Conservation (phyloP, 2,113 vertebrate genomes). For the Crotalus viridis region DNA sequence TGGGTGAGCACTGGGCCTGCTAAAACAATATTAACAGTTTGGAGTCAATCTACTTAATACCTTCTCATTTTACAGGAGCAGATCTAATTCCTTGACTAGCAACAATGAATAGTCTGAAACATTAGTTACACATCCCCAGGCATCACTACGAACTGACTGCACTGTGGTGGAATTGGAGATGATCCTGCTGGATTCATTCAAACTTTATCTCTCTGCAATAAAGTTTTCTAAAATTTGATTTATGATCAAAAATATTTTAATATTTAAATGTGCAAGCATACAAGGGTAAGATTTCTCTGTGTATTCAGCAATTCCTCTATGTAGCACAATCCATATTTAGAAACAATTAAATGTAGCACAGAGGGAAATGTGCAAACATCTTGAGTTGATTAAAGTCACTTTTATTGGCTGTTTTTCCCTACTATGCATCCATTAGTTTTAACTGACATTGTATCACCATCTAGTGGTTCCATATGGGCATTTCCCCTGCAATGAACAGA, state of each 20-base stretch:
- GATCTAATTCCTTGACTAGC: not conserved
- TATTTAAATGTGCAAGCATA: not conserved
- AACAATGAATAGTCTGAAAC: not conserved
- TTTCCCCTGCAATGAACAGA: not conserved
- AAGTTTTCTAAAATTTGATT: conserved; percentile 27
- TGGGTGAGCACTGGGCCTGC: not conserved
- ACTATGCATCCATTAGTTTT: not conserved
- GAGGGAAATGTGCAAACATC: not conserved
- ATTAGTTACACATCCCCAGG: not conserved
- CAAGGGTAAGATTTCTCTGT: not conserved
- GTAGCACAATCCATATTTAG: not conserved
- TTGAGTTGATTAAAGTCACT: not conserved
- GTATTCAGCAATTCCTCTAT: not conserved
- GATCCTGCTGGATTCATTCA: not conserved
- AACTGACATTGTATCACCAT: conserved; percentile 36
- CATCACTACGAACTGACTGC: not conserved
- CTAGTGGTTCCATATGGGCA: conserved; percentile 48
- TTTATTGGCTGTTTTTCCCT: not conserved
- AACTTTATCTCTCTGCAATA: conserved; percentile 8
- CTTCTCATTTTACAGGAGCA: not conserved
- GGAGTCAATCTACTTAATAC: not conserved
- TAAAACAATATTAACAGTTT: not conserved
- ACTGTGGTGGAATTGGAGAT: not conserved
- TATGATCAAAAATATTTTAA: not conserved
- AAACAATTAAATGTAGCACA: conserved; percentile 11